Evolutionary conservation across 2,797 vertebrate genomes (phyloP).

Genomic region (Selene dorsalis): DNA sequence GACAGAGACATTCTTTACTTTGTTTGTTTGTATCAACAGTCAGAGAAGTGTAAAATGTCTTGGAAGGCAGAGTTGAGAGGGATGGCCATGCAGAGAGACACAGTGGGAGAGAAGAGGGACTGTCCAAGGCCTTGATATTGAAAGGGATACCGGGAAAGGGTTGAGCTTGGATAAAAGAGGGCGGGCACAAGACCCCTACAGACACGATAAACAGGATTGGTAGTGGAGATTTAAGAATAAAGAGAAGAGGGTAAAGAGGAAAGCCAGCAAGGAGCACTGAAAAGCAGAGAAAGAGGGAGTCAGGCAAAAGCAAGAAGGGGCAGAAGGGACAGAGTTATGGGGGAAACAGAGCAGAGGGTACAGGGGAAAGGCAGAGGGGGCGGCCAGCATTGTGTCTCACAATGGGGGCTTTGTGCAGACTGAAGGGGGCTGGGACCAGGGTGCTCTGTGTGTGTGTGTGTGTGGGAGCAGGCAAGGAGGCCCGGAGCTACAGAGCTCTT

Average conservation of each 20-base stretch:
- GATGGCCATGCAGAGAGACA: slow-evolving; percentile 6
- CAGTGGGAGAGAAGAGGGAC: not conserved
- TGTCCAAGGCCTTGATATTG: slow-evolving; percentile 17
- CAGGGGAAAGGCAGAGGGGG: slow-evolving; percentile 72
- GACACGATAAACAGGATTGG: slow-evolving; percentile 16
- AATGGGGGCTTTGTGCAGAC: slow-evolving; percentile 81
- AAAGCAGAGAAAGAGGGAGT: slow-evolving; percentile 40
- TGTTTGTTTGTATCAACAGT: no score
- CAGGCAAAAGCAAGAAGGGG: slow-evolving; percentile 46
- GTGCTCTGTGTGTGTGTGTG: slow-evolving; percentile 43
- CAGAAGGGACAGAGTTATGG: slow-evolving; percentile 57
- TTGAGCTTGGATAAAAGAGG: slow-evolving; percentile 14
- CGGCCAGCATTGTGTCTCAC: slow-evolving; percentile 77
- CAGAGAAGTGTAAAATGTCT: slow-evolving; percentile 38
- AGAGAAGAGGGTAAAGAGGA: slow-evolving; percentile 11
- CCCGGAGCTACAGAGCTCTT: slow-evolving; percentile 57
- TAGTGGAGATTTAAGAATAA: slow-evolving; percentile 20
- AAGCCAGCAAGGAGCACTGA: slow-evolving; percentile 6
- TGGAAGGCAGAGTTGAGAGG: slow-evolving; percentile 12
- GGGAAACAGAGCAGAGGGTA: slow-evolving; percentile 64
- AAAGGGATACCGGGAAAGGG: slow-evolving; percentile 18
- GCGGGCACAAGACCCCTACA: slow-evolving; percentile 2
- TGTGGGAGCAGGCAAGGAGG: slow-evolving; percentile 46
- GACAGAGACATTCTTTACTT: not conserved
- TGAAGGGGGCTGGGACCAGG: slow-evolving; percentile 75